Base-by-base conservation (phyloP, 2,888 invertebrate genomes). In the Ganaspis brasiliensis region DNA sequence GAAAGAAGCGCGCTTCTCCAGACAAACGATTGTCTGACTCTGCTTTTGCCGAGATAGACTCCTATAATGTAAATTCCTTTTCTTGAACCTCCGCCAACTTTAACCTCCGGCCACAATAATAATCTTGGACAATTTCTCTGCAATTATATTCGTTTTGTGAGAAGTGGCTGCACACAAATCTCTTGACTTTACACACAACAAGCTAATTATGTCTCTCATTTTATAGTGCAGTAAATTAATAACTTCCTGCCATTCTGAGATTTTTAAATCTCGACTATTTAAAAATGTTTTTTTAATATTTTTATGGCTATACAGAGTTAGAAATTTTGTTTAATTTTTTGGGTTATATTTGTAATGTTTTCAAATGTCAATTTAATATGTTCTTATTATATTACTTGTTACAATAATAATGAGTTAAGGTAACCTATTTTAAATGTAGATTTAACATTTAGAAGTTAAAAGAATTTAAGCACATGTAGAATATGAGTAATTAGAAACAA, bases 81-180 rank as follows among this genome's bases (percentile, higher is more conserved):
- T 67, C 67, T 67, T 67, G 67, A 67, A 45, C 67, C 14, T 67
- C 24, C 24, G 67, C 67, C 67, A 67, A 67, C 67, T 67, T 67
- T 24, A 67, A 67, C 40, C 45, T 67, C 40, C 19, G 14, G 40
- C n/a, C 24, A 37, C 40, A 21, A 63, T 45, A 45, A 45, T 40
- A 67, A 67, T 67, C 40, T 67, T 45, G 45, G 21, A 40, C 21
- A 40, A 45, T 45, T 67, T 67, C 67, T 67, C 31, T 45, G 67
- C 40, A 67, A 67, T 67, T 45, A 63, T 40, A 63, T 40, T 63
- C 37, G 61, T 63, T 63, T 63, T 67, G 12, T 35, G 40, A 24
- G 40, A 24, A 63, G 21, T 63, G 40, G 8, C 63, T 40, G 40
- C 14, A 63, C 40, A 40, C 40, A 67, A 67, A 40, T 67, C 45